Evolutionary conservation across 2,797 vertebrate genomes (phyloP).

Genomic region (Sphenopsis melanotis): DNA sequence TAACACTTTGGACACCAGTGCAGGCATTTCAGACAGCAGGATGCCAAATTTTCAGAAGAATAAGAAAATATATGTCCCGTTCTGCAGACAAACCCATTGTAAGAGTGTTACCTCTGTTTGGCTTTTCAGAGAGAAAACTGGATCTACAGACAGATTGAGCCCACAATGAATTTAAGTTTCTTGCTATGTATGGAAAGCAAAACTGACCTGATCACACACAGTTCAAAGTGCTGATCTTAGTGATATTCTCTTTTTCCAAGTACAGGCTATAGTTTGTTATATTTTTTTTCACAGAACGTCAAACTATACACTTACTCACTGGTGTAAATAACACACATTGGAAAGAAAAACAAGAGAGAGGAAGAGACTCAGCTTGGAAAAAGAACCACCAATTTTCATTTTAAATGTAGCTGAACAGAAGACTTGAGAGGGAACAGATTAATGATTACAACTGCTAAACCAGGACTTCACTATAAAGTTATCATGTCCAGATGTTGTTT

Average conservation of each 20-base stretch:
- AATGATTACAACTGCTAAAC: neutral
- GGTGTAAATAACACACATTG: neutral
- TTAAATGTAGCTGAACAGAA: conserved; percentile 29
- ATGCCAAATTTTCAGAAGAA: neutral
- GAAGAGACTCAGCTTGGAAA: conserved; percentile 21
- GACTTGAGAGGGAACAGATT: neutral
- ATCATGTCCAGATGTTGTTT: neutral
- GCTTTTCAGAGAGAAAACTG: neutral
- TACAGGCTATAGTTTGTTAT: neutral
- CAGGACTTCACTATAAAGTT: neutral
- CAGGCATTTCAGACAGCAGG: neutral
- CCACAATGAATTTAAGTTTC: neutral
- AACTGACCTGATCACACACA: neutral
- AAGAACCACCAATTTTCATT: conserved; percentile 9
- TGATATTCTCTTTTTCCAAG: neutral
- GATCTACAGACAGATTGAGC: neutral
- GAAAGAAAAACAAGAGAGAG: conserved; percentile 7
- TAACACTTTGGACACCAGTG: neutral
- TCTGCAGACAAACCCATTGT: neutral
- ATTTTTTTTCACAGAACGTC: neutral
- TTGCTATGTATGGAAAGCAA: neutral
- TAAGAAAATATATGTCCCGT: fast-evolving
- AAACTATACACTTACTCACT: neutral
- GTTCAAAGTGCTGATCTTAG: neutral
- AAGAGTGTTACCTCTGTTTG: neutral